phyloP scores from a whole-genome alignment of 2,888 invertebrate genomes.

The Drosophila anceps region DNA sequence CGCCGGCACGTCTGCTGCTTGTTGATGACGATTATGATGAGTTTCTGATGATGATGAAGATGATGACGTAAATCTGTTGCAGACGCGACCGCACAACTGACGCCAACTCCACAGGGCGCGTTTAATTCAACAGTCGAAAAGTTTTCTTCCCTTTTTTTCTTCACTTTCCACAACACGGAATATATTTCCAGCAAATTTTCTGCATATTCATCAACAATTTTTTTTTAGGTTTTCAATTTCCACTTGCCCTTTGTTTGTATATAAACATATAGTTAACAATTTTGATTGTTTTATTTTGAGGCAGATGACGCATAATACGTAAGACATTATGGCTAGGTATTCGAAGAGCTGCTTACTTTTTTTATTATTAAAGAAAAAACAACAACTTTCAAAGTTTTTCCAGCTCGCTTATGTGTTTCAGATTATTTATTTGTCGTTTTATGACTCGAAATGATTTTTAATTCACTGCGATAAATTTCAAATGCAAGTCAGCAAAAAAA shows the following conservation, averaged over 20 bases:
- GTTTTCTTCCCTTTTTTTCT: constrained; percentile 21
- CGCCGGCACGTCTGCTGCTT: constrained; percentile 67
- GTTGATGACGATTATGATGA: constrained; percentile 48
- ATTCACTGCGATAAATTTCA: constrained; percentile 14
- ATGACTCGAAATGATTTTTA: constrained; percentile 9
- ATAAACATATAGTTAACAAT: constrained; percentile 34
- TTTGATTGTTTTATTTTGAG: constrained; percentile 45
- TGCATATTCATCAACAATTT: constrained; percentile 68
- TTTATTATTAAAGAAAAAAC: too few relatives aligned
- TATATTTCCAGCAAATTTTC: constrained; percentile 57
- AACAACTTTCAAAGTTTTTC: constrained; percentile 35
- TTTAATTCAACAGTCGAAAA: constrained; percentile 51
- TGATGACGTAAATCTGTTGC: constrained; percentile 40
- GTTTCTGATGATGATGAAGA: constrained; percentile 20
- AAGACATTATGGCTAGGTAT: constrained; percentile 31
- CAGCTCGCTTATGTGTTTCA: not conserved
- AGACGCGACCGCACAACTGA: constrained; percentile 43
- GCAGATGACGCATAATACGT: constrained; percentile 26
- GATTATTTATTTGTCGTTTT: constrained; percentile 29
- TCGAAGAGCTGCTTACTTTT: not conserved
- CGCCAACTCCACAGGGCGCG: constrained; percentile 54
- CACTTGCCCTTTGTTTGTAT: constrained; percentile 5
- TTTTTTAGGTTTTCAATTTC: constrained; percentile 19
- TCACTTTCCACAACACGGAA: constrained; percentile 13
- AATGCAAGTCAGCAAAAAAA: constrained; percentile 19